Conservation (phyloP, 2,113 vertebrate genomes). For the Parotia lawesii region DNA sequence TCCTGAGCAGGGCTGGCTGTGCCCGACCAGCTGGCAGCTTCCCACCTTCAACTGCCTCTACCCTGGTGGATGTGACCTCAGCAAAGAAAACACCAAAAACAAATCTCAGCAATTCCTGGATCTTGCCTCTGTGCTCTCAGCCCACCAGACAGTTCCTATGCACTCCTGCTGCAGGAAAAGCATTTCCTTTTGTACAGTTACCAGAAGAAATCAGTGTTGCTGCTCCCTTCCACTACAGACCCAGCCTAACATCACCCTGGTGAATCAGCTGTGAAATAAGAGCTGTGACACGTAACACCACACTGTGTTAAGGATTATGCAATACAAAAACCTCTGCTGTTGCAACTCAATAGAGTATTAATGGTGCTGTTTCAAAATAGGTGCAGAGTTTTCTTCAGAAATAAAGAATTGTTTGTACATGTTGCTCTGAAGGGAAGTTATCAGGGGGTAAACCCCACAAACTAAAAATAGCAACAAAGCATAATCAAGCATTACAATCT, state of each 20-base stretch:
- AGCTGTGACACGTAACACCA: background rate
- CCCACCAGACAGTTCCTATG: background rate
- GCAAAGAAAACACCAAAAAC: background rate
- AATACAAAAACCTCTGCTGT: background rate
- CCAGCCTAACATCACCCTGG: background rate
- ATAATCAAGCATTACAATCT: background rate
- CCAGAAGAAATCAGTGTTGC: background rate
- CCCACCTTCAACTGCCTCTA: background rate
- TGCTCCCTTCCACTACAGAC: background rate
- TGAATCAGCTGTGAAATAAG: background rate
- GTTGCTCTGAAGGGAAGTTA: background rate
- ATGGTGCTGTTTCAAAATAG: background rate
- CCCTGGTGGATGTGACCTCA: background rate
- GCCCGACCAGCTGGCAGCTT: background rate
- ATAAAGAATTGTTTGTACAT: background rate
- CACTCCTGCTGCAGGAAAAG: background rate
- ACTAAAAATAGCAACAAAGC: background rate
- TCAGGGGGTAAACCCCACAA: background rate
- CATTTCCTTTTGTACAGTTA: background rate
- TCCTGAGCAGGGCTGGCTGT: background rate
- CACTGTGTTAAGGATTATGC: background rate
- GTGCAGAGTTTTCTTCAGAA: background rate
- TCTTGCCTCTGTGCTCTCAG: background rate
- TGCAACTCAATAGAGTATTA: background rate
- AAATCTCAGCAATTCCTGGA: background rate